These are phyloP conservation scores for Dromas ardeola DNA, from an alignment of 2,113 vertebrate species.

Conservation along the genomic window DNA sequence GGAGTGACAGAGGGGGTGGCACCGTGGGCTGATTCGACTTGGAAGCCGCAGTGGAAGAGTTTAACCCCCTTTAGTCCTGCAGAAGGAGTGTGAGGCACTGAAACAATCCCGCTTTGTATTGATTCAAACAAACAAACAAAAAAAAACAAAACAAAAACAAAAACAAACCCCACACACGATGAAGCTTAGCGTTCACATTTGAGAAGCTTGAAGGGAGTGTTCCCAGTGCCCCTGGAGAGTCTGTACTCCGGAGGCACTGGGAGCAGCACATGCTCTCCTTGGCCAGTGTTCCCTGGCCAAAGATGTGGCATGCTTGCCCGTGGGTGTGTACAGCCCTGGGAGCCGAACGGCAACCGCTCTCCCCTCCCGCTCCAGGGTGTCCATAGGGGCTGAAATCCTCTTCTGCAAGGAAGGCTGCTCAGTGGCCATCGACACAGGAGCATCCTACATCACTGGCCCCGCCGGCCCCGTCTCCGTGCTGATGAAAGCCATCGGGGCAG, in stretches of 20 bases:
- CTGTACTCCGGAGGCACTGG: accelerated
- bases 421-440: slow-evolving; percentile 89
- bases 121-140: not conserved
- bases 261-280: not conserved
- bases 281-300: not conserved
- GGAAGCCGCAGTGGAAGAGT: not conserved
- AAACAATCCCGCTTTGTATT: slow-evolving; percentile 4
- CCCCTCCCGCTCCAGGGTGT: slow-evolving; percentile 75
- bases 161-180: accelerated
- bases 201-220: not conserved
- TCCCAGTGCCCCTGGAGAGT: not conserved
- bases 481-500: slow-evolving; percentile 87
- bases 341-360: not conserved
- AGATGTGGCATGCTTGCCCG: accelerated
- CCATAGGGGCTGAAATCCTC: slow-evolving; percentile 80
- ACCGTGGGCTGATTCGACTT: not conserved
- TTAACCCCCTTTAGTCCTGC: not conserved
- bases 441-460: slow-evolving; percentile 92
- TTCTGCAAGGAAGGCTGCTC: slow-evolving; percentile 89
- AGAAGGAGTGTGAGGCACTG: not conserved
- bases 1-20: slow-evolving; percentile 27
- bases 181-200: not conserved
- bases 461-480: slow-evolving; percentile 83
- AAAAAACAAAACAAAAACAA: not conserved
- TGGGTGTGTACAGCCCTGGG: not conserved